These are phyloP conservation scores for Drosophila sulfurigaster DNA, from an alignment of 1,140 invertebrate species.

Conservation along the genomic window DNA sequence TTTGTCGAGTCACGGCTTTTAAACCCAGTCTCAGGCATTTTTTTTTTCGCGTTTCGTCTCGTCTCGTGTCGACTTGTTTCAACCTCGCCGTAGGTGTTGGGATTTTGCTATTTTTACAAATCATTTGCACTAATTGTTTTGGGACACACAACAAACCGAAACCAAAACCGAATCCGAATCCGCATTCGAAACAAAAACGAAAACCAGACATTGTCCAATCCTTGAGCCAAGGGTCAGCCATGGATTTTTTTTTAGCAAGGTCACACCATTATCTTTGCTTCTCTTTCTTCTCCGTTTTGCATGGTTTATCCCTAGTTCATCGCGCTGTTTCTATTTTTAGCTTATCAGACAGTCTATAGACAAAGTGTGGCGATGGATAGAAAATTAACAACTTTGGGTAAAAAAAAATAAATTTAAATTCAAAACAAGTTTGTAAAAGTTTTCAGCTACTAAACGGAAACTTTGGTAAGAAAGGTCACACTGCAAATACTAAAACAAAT, in stretches of 20 bases:
- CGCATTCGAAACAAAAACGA: neutral
- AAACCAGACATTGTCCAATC: slow-evolving; percentile 28
- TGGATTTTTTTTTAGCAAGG: slow-evolving; percentile 23
- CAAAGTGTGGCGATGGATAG: neutral
- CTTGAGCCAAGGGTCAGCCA: slow-evolving; percentile 39
- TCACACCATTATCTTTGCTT: neutral
- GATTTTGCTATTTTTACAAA: slow-evolving; percentile 52
- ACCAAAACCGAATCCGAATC: neutral
- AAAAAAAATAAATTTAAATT: slow-evolving; percentile 34
- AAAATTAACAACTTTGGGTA: neutral
- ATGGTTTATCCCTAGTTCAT: neutral
- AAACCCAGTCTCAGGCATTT: slow-evolving; percentile 13
- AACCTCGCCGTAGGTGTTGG: slow-evolving; percentile 21
- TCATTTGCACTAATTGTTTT: slow-evolving; percentile 69
- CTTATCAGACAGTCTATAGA: slow-evolving; percentile 23
- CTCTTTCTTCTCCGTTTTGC: neutral
- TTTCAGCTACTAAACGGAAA: neutral
- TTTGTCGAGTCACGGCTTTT: slow-evolving; percentile 62
- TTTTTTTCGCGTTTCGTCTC: neutral
- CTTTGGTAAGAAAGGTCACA: slow-evolving; percentile 8
- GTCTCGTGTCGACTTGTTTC: slow-evolving; percentile 14
- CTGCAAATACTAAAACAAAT: neutral
- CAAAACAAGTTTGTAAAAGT: slow-evolving; percentile 22
- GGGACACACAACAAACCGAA: slow-evolving; percentile 14
- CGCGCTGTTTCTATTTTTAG: neutral